phyloP scores from a whole-genome alignment of 2,113 vertebrate species.

The Todiramphus saurophagus region DNA sequence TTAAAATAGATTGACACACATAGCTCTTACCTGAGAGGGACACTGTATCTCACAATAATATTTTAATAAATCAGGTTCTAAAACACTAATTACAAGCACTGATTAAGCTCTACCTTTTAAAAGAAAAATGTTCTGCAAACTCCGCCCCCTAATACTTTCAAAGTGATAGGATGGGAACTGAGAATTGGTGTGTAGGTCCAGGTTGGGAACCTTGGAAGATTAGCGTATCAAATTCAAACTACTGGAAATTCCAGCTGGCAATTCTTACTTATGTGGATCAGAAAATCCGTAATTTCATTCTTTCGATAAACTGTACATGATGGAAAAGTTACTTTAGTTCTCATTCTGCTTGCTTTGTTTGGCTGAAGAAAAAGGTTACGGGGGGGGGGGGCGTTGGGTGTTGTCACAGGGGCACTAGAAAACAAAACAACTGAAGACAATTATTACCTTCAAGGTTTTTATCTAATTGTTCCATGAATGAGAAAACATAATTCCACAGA shows the following conservation, averaged over 20 bases:
- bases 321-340: no score
- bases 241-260: background rate
- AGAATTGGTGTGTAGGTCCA: background rate
- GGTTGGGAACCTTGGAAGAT: background rate
- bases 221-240: background rate
- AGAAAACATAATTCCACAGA: background rate
- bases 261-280: background rate
- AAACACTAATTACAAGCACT: background rate
- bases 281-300: background rate
- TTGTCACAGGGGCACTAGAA: background rate
- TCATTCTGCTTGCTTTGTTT: background rate
- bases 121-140: background rate
- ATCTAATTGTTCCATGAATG: background rate
- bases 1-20: background rate
- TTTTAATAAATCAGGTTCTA: background rate
- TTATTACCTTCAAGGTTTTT: background rate
- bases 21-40: background rate
- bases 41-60: background rate
- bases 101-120: background rate
- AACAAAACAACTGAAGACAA: background rate
- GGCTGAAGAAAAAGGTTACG: background rate
- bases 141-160: rapidly evolving
- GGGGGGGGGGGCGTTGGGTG: no score
- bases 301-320: background rate
- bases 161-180: background rate